A percentile compares a stretch with the other conserved stretches of the same genome.
Conservation (phyloP, 1,140 invertebrate species). For the Diprion similis region DNA sequence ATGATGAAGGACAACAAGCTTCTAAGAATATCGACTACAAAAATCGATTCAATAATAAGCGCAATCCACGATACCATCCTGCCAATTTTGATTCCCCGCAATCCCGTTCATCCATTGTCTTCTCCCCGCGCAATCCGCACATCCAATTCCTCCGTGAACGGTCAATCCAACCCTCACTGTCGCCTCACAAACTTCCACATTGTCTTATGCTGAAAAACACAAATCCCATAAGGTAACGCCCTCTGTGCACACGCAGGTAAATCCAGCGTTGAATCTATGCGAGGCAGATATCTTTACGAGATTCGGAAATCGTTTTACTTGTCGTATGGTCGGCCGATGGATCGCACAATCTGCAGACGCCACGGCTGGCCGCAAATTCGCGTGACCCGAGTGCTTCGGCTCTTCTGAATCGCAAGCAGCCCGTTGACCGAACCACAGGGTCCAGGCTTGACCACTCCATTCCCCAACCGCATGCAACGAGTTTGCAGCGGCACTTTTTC, state of each 20-base stretch:
- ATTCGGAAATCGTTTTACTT: conserved; percentile 1
- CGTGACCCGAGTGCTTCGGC: not conserved
- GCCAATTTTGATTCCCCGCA: too few species aligned
- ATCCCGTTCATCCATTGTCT: too few species aligned
- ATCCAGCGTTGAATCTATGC: not conserved
- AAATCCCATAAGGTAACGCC: too few species aligned
- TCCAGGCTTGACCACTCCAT: conserved; percentile 4
- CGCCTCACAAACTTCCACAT: too few species aligned
- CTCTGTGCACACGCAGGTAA: not conserved
- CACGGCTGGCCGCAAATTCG: not conserved
- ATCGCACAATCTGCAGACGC: not conserved
- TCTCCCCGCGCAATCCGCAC: too few species aligned
- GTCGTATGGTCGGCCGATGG: not conserved
- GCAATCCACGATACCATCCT: too few species aligned
- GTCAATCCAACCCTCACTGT: too few species aligned
- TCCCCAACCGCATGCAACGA: conserved; percentile 1
- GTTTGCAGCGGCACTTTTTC: not conserved
- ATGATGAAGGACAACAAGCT: not conserved
- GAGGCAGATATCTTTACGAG: not conserved
- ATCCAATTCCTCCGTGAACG: too few species aligned
- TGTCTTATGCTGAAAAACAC: too few species aligned
- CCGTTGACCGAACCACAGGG: not conserved
- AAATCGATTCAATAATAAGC: too few species aligned
- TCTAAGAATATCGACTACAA: not conserved
- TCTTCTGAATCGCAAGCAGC: not conserved